Evolutionary conservation across 2,797 vertebrate genomes (phyloP), one percentile per base, ranked within the genome.

Genomic region (Cetoscarus ocellatus): DNA sequence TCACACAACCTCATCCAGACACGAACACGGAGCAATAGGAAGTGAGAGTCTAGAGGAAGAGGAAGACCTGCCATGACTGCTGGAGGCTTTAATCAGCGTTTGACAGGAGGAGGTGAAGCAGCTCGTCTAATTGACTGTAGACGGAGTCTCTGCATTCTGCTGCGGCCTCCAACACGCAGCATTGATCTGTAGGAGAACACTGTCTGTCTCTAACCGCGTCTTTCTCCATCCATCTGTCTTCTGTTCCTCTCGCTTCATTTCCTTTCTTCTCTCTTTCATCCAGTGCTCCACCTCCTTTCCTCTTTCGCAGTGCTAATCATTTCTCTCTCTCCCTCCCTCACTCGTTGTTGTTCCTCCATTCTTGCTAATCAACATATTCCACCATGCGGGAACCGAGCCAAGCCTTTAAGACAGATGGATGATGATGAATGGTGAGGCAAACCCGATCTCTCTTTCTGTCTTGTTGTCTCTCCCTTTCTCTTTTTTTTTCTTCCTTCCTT

Each of bases 21-120:
- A 69, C 72, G 77, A 61, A 57, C 51, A 45, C 47, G 39, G 55
- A 74, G 73, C 77, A 71, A 49, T 35, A 50, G 71, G 79, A 77
- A 36, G 74, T 73, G 64, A 87, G 66, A 64, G 70, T 68, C 61
- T 70, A 17, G 44, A 72, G 47, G 67, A 85, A 70, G 70, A 79
- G 61, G 63, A 87, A 50, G 70, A 70, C 75, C 70, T 65, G 76
- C 70, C 71, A 65, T 39, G 68, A 53, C 63, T 78, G 79, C 74
- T 61, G 35, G 56, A 19, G 49, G 77, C 64, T 75, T 70, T 76
- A 79, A 83, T 71, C 84, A 71, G 56, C 7, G 5, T 67, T 73
- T 79, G 79, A 87, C 82, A 85, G 81, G 83, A 81, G 85, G 83
- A 85, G 86, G 86, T 79, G 83, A 88, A 75, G 83, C 76, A 83